Conservation (phyloP, 2,888 invertebrate genomes). For the Brachynemurus nebulosus region DNA sequence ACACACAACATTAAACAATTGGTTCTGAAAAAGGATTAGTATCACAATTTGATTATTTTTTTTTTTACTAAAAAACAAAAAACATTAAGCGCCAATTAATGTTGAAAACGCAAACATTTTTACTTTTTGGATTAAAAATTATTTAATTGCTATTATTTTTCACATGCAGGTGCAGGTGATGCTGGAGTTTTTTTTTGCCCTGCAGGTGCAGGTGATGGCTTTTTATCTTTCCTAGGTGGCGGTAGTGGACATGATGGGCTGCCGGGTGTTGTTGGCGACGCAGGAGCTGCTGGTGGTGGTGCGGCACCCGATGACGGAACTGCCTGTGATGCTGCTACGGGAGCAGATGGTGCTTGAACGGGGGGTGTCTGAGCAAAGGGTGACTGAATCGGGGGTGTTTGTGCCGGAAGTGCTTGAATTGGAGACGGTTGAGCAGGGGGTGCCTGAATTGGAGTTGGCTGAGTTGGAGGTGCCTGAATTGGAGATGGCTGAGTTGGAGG, state of each 20-base stretch:
- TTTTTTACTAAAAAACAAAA: too few relatives aligned
- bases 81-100: too few relatives aligned
- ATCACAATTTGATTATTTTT: too few relatives aligned
- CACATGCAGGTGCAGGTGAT: too few relatives aligned
- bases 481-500: conserved; percentile 19
- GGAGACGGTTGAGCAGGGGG: too few relatives aligned
- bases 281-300: conserved; percentile 3
- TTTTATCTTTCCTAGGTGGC: conserved; percentile 28
- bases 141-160: too few relatives aligned
- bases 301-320: conserved; percentile 17
- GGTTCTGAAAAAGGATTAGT: too few relatives aligned
- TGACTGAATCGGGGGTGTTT: conserved; percentile 13
- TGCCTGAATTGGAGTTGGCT: not conserved
- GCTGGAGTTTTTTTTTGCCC: conserved; percentile 1
- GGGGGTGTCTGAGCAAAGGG: not conserved
- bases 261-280: conserved; percentile 19
- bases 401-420: not conserved
- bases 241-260: conserved; percentile 18
- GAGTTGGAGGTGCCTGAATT: not conserved
- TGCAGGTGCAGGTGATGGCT: conserved; percentile 5
- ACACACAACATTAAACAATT: too few relatives aligned
- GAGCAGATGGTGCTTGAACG: conserved; percentile 16
- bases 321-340: conserved; percentile 15
- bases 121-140: too few relatives aligned
- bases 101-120: too few relatives aligned